phyloP scores from a whole-genome alignment of 2,113 vertebrate genomes.

The Dicaeum eximium region DNA sequence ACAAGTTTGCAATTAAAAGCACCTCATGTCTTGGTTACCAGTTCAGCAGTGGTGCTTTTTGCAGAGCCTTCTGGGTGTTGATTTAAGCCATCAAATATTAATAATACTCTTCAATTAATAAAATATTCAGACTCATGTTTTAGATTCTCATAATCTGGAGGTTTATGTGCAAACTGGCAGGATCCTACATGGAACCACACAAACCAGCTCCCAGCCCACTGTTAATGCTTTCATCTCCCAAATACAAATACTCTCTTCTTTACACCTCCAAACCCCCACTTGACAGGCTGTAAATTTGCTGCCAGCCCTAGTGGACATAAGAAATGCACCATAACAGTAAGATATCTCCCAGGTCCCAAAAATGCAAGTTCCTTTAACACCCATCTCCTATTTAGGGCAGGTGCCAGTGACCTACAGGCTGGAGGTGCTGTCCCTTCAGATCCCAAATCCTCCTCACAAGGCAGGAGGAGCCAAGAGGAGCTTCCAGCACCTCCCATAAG shows the following conservation, averaged over 20 bases:
- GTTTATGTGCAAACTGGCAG: not conserved
- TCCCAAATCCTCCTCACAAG: not conserved
- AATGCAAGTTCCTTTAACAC: not conserved
- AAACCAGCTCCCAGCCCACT: not conserved
- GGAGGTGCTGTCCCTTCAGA: not conserved
- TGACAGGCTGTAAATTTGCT: not conserved
- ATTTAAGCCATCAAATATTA: conserved; percentile 41
- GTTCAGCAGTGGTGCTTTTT: not conserved
- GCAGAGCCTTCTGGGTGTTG: not conserved
- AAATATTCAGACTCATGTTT: not conserved
- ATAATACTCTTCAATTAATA: conserved; percentile 17
- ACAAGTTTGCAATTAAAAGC: not conserved
- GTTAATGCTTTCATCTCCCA: not conserved
- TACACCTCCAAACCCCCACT: not conserved
- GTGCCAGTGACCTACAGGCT: not conserved
- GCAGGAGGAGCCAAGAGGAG: not conserved
- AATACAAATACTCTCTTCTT: not conserved
- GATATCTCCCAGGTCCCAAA: not conserved
- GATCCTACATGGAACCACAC: not conserved
- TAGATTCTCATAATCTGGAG: not conserved
- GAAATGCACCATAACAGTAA: not conserved
- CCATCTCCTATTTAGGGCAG: not conserved
- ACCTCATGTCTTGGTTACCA: not conserved
- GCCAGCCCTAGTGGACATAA: not conserved
- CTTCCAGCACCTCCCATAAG: not conserved